Conservation (phyloP, 2,113 vertebrate genomes). For the Macrotus californicus region DNA sequence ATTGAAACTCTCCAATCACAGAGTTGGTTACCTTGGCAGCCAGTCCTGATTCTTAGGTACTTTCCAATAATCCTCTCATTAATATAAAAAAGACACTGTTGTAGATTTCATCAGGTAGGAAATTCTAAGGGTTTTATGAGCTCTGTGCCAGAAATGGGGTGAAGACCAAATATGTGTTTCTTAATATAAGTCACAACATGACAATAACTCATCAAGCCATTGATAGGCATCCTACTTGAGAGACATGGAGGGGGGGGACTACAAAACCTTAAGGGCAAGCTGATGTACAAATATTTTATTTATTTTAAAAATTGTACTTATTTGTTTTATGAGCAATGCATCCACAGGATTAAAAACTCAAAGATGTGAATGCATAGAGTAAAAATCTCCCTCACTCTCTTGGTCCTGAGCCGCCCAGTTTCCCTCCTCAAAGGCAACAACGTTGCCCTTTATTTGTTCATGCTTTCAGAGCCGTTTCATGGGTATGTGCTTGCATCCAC, state of each 20-base stretch:
- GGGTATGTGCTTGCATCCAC: accelerated
- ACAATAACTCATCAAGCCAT: not conserved
- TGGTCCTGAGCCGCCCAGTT: not conserved
- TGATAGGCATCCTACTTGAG: not conserved
- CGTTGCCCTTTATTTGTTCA: not conserved
- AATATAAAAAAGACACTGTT: not conserved
- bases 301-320: not conserved
- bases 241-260: not conserved
- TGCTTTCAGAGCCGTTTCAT: not conserved
- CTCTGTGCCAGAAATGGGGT: not conserved
- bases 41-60: not conserved
- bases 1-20: not conserved
- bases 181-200: not conserved
- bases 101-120: not conserved
- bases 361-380: not conserved
- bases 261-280: not conserved
- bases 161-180: not conserved
- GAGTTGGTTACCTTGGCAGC: not conserved
- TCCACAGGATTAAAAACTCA: not conserved
- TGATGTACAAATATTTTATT: not conserved
- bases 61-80: not conserved
- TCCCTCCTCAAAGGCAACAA: not conserved
- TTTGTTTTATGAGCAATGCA: not conserved
- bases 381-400: not conserved
- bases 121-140: not conserved